A percentile compares a stretch with the other conserved stretches of the same genome.
Conservation (phyloP, 2,888 invertebrate genomes). For the Branchellion lobata region DNA sequence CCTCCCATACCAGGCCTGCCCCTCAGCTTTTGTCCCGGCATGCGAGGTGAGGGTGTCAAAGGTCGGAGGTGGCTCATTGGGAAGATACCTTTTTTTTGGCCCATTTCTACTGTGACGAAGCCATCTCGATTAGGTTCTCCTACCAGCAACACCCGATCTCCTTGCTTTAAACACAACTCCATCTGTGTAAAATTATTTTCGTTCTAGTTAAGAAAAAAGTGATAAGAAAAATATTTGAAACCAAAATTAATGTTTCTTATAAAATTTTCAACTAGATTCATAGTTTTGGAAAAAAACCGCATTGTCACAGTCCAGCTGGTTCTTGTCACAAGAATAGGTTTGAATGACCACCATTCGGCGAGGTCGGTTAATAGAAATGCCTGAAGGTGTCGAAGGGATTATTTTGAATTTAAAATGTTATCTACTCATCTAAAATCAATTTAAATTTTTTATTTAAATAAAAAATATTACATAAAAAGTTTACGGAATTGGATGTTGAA, state of each 20-base stretch:
- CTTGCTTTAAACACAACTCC: conserved; percentile 91
- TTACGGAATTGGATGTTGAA: too few relatives aligned
- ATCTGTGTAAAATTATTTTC: conserved; percentile 68
- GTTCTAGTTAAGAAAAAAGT: neutral
- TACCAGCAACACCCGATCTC: conserved; percentile 92
- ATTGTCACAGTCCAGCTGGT: conserved; percentile 96
- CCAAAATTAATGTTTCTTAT: neutral
- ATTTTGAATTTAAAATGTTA: too few relatives aligned
- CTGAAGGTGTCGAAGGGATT: too few relatives aligned
- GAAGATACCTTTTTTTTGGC: conserved; percentile 89
- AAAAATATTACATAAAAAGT: too few relatives aligned
- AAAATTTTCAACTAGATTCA: neutral
- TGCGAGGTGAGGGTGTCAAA: conserved; percentile 10
- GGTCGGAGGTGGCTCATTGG: conserved; percentile 83
- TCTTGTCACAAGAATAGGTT: conserved; percentile 96
- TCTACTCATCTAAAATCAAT: too few relatives aligned
- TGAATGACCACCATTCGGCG: conserved; percentile 88
- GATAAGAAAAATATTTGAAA: neutral
- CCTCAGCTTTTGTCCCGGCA: neutral
- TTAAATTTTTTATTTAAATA: too few relatives aligned
- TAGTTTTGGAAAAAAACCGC: conserved; percentile 75
- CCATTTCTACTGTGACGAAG: conserved; percentile 94
- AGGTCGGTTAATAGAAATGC: conserved; percentile 11
- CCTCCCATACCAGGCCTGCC: neutral
- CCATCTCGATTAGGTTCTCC: conserved; percentile 99